These are phyloP conservation scores for Mastacembelus armatus DNA, from an alignment of 2,797 vertebrate species.

Conservation along the genomic window DNA sequence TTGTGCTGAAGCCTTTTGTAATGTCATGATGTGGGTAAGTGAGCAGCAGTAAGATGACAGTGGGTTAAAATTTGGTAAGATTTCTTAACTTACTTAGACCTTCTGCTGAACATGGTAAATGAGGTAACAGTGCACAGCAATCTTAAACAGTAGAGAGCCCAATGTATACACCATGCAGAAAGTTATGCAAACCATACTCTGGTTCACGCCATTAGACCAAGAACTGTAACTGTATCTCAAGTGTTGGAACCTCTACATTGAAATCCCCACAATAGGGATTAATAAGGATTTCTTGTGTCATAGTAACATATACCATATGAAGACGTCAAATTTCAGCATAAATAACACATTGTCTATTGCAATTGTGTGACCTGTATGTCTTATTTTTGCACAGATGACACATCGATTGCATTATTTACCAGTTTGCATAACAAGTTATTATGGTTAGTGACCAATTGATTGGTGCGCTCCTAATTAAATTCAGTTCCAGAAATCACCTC, in stretches of 20 bases:
- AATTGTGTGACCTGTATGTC: not conserved
- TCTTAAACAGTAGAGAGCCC: not conserved
- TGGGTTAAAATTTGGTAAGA: constrained; percentile 4
- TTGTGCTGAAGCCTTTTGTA: constrained; percentile 14
- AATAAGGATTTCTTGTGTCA: not conserved
- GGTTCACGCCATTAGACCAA: constrained; percentile 2
- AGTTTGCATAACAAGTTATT: constrained; percentile 8
- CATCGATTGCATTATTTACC: constrained; percentile 5
- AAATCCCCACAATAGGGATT: not conserved
- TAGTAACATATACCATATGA: not conserved
- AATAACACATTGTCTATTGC: not conserved
- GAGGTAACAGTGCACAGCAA: not conserved
- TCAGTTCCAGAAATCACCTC: constrained; percentile 41
- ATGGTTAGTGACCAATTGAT: not conserved
- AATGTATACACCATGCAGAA: not conserved
- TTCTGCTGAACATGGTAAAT: constrained; percentile 2
- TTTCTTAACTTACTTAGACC: constrained; percentile 8
- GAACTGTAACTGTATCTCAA: not conserved
- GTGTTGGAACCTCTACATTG: constrained; percentile 2
- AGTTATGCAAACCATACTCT: constrained; percentile 12
- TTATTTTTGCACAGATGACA: constrained; percentile 9
- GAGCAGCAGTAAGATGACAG: constrained; percentile 9
- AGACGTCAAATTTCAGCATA: not conserved
- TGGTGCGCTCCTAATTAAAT: not conserved
- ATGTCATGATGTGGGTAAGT: constrained; percentile 6